Evolutionary conservation across 2,888 invertebrate genomes (phyloP), one percentile per base, ranked within the genome.

Genomic region (Odontocolon sp.): DNA sequence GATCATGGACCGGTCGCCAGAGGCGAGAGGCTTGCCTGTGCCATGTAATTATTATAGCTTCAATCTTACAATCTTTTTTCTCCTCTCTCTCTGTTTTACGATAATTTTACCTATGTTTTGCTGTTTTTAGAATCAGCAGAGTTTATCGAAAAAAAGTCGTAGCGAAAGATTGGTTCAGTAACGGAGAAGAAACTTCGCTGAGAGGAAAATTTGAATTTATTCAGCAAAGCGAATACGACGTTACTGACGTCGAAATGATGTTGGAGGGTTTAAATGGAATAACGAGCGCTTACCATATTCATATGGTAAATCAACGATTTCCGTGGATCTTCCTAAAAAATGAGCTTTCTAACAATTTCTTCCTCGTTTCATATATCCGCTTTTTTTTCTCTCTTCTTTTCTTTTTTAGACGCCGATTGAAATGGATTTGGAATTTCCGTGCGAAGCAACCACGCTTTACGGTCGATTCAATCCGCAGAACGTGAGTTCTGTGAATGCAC

Each of bases 21-120:
- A 80, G 98, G 98, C 9, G 96, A 97, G 90, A 91, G 98, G 77
- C 92, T 98, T 87, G 97, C 96, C 0, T 98, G 98, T 89, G 95
- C 97, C 5, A 93, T 93, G 96, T 97, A 90, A 93, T 92, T 91
- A 33, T 61, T 68, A 5, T 9, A n/a, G 21, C 21, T 45, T 47
- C 14, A 8, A 31, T 38, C 9, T 66, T 6, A n/a, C 8, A 61
- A 33, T 57, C 40, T n/a, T 5, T 23, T 14, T 38, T 9, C 28
- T 18, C 14, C 9, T 56, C 9, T 11, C 18, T 50, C 11, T 26
- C 5, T 11, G 36, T 18, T 57, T n/a, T 3, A 38, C n/a, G 21
- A 16, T 16, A 14, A n/a, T n/a, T n/a, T n/a, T n/a, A n/a, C n/a
- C n/a, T n/a, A n/a, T n/a, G n/a, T n/a, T n/a, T n/a, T n/a, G n/a